Evolutionary conservation across 2,113 vertebrate species (phyloP), one percentile per base, ranked within the genome.

Genomic region (Pavo muticus): DNA sequence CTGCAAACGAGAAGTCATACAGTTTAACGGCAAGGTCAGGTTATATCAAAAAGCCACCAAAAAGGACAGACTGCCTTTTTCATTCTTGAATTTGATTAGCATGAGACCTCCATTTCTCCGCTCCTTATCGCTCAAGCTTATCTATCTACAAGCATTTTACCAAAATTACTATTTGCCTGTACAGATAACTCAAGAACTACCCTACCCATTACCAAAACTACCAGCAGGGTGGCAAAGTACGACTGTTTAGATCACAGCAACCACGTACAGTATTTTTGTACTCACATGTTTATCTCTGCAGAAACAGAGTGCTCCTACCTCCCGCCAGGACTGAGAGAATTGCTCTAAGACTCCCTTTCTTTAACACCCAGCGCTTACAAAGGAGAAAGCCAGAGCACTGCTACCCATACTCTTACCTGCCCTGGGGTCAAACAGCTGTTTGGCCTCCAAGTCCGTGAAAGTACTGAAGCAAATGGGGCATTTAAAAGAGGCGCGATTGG

Each of bases 391-490:
- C 52, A 40, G 47, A 80, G 12, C 30, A 11, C 32, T 44, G 81
- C 61, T 50, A 40, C 9, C 32, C 39, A n/a, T 20, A 65, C 20
- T 54, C 98, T 98, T 96, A 99, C 99, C 99, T 97, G 98, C 99
- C 98, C 98, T 98, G 21, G 98, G 98, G 52, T 99, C 99, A 97
- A 99, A 99, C 39, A 99, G 98, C 95, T 99, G 99, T 96, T 99
- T 99, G 94, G 99, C 99, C 95, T 99, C 99, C 45, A 99, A 94
- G 86, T 99, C 99, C 2, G 99, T 99, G 97, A 99, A 99, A 27
- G 99, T 99, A 97, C 98, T 99, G 97, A 90, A 98, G 96, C 99
- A 99, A 94, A 98, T 98, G 77, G 99, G 99, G 69, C 99, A 99
- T 39, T 98, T 98, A 91, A 99, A 99, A 48, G 99, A 99, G 30